phyloP scores from a whole-genome alignment of 2,888 invertebrate genomes.

The Scelioninae gen. 2 region DNA sequence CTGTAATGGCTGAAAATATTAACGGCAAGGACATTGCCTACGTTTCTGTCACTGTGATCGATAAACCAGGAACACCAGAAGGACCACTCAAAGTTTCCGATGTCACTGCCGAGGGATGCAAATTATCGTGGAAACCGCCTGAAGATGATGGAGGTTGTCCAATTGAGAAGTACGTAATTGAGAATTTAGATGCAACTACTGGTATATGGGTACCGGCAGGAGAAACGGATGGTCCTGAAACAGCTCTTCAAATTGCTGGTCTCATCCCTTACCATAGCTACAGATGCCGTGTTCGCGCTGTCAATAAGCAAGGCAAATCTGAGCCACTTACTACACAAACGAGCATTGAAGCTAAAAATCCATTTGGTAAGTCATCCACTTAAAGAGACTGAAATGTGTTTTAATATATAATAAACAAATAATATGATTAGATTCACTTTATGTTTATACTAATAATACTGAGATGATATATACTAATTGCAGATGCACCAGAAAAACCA shows the following conservation, averaged over 20 bases:
- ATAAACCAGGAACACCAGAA: conserved; percentile 92
- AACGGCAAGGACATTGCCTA: conserved; percentile 97
- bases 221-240: conserved; percentile 91
- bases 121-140: conserved; percentile 93
- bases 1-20: conserved; percentile 92
- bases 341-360: conserved; percentile 96
- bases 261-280: conserved; percentile 95
- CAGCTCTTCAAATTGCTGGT: conserved; percentile 87
- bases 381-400: too few relatives aligned
- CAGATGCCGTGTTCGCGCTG: conserved; percentile 97
- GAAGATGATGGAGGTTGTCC: conserved; percentile 96
- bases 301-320: conserved; percentile 97
- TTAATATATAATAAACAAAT: too few relatives aligned
- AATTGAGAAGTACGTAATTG: conserved; percentile 94
- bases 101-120: conserved; percentile 92
- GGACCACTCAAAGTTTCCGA: conserved; percentile 94
- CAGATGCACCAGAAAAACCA: conserved; percentile 81
- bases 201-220: conserved; percentile 96
- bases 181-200: conserved; percentile 94
- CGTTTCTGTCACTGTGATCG: conserved; percentile 92
- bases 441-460: background rate
- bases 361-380: conserved; percentile 87
- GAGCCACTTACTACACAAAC: conserved; percentile 93
- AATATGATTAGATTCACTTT: too few relatives aligned
- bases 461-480: conserved; percentile 4